Base-by-base conservation (phyloP, 1,140 invertebrate species). In the Drosophila ohnishii region DNA sequence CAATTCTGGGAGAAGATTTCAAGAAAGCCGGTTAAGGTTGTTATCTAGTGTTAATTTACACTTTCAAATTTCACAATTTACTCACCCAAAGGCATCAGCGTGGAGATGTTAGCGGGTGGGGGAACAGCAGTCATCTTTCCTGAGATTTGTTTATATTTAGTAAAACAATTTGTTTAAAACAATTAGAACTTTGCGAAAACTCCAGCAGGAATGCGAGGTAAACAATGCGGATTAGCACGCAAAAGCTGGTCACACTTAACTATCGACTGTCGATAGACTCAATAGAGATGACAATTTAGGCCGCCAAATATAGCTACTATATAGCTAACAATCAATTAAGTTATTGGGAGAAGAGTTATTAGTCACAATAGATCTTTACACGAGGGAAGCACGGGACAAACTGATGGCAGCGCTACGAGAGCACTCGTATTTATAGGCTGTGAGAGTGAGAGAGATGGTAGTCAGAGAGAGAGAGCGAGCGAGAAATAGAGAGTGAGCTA, bases 21-120 rank as follows among this genome's bases (percentile, higher is more conserved):
- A 57, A 11, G 2, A 2, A 62, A 60, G 40, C 75, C 73, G 65
- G 65, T 51, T 45, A 37, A 10, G 1, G 16, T 55, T 42, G 39
- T 30, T 14, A 65, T 56, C 37, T 22, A 44, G 59, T 9, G 14
- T 25, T 50, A 10, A 4, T 7, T 37, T 40, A n/a, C 10, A 51
- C 10, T 25, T 47, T 0, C 2, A 6, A 1, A 0, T 0, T 13
- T 28, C 5, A 25, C 25, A 25, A 5, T 37, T 35, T 6, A 53
- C 90, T 92, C 91, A 95, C 94, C 95, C 51, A 96, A 87, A 48
- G 95, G 95, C 63, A 96, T 92, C 34, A 96, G 90, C 13, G 95
- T 96, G 8, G 95, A 95, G 10, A 95, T 95, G 92, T 96, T 96
- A 30, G 94, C 85, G 34, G 92, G 91, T 13, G 91, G 85, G 11